Evolutionary conservation across 2,113 vertebrate species (phyloP).

Genomic region (Egretta garzetta): DNA sequence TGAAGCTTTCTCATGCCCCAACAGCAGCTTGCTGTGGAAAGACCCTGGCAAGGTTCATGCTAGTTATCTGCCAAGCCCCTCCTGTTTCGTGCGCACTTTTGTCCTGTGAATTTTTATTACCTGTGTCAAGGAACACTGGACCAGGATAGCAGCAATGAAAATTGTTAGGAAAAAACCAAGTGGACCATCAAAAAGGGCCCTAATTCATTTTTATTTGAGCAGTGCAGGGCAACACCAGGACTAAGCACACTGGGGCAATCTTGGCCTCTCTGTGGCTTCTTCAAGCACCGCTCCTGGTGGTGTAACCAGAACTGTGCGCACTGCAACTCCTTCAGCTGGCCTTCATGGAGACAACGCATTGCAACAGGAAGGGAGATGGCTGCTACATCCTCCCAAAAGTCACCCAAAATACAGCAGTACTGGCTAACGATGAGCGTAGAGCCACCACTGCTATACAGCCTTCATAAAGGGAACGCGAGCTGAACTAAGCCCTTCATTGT

Average conservation of each 20-base stretch:
- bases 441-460: neutral
- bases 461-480: neutral
- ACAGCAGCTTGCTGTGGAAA: neutral
- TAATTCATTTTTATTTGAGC: neutral
- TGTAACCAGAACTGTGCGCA: neutral
- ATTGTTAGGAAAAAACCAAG: neutral
- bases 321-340: neutral
- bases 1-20: neutral
- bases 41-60: neutral
- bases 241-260: rapidly evolving
- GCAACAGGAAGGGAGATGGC: neutral
- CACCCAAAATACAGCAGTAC: neutral
- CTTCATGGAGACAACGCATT: neutral
- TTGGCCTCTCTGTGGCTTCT: neutral
- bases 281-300: neutral
- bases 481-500: neutral
- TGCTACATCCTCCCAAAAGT: neutral
- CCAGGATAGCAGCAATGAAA: neutral
- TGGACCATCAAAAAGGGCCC: neutral
- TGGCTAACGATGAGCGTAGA: neutral
- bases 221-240: neutral
- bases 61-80: neutral
- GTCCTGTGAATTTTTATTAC: neutral
- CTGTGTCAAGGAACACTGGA: neutral
- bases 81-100: neutral